These are phyloP conservation scores for Heliconius eleuchia DNA, from an alignment of 1,140 invertebrate species.

Conservation along the genomic window DNA sequence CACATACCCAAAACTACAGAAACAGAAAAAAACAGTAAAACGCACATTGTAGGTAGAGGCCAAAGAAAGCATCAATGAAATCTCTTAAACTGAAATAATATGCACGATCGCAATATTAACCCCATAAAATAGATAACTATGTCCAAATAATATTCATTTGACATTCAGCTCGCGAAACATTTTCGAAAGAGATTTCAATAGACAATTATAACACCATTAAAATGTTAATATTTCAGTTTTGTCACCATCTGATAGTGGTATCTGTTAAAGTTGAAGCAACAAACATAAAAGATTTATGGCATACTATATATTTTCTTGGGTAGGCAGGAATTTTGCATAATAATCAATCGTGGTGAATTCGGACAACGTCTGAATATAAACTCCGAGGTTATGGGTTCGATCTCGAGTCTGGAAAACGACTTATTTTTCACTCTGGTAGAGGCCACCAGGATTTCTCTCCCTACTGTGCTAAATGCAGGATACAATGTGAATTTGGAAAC, in stretches of 20 bases:
- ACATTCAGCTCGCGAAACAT: not conserved
- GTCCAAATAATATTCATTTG: not conserved
- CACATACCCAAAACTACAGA: not conserved
- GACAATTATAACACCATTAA: constrained; percentile 6
- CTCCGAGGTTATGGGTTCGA: too few relatives aligned
- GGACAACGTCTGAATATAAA: not conserved
- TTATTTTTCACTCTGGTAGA: too few relatives aligned
- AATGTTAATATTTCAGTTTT: constrained; percentile 4
- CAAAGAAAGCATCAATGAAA: not conserved
- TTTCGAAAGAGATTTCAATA: constrained; percentile 9
- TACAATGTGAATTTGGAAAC: too few relatives aligned
- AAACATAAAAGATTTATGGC: not conserved
- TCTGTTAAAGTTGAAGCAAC: not conserved
- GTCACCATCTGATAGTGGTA: not conserved
- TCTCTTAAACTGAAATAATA: not conserved
- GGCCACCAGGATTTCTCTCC: too few relatives aligned
- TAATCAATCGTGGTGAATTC: too few relatives aligned
- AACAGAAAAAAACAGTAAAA: not conserved
- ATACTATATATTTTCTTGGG: not conserved
- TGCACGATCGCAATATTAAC: not conserved
- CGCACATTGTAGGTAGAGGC: not conserved
- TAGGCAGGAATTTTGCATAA: not conserved
- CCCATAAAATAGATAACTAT: not conserved
- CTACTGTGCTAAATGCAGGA: too few relatives aligned
- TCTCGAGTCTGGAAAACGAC: too few relatives aligned